phyloP scores from a whole-genome alignment of 2,888 invertebrate species.

The Cantharis rustica region DNA sequence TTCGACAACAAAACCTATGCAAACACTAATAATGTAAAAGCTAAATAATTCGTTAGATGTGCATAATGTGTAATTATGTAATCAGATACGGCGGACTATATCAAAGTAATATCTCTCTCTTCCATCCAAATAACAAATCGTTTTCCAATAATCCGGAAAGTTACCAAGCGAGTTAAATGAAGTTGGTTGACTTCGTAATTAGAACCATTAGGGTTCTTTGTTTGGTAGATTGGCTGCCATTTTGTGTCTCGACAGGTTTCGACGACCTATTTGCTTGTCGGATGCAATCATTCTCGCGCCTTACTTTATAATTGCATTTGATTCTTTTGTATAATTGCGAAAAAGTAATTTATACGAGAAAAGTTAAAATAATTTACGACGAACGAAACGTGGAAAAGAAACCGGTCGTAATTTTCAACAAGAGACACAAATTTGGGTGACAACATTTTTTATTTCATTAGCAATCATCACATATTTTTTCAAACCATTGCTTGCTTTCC shows the following conservation, averaged over 20 bases:
- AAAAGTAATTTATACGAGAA: constrained; percentile 23
- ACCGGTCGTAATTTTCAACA: background rate
- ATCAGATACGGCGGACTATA: constrained; percentile 1
- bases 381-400: constrained; percentile 1
- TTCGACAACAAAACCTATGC: background rate
- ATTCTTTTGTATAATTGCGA: constrained; percentile 18
- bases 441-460: background rate
- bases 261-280: constrained; percentile 27
- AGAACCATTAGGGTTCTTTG: constrained; percentile 29
- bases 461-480: constrained; percentile 43
- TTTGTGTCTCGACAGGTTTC: constrained; percentile 21
- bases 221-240: constrained; percentile 30
- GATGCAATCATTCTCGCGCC: constrained; percentile 23
- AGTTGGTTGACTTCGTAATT: constrained; percentile 29
- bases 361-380: constrained; percentile 5
- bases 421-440: background rate
- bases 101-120: constrained; percentile 15
- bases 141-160: constrained; percentile 29
- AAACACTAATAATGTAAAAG: background rate
- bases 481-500: constrained; percentile 76
- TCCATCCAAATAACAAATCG: constrained; percentile 25
- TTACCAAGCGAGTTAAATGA: constrained; percentile 25
- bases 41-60: constrained; percentile 1
- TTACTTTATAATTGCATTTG: constrained; percentile 16
- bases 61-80: constrained; percentile 15